Conservation (phyloP, 2,888 invertebrate genomes). For the Nymphalis polychloros region DNA sequence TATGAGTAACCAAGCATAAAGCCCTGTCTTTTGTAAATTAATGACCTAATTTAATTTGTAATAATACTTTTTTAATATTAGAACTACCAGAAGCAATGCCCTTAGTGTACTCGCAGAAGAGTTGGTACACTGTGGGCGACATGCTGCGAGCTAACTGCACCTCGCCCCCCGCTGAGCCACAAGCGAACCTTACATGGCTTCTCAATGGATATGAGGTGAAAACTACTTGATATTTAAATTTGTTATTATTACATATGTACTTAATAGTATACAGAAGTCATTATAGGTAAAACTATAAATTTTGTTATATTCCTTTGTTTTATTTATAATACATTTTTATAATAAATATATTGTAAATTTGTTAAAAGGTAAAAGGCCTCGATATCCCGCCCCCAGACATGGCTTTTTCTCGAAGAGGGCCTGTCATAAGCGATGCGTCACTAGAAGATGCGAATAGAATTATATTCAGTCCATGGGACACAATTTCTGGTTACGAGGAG, state of each 20-base stretch:
- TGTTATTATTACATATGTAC: too few relatives aligned
- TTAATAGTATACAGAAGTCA: too few relatives aligned
- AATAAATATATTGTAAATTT: slow-evolving; percentile 4
- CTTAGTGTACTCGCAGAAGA: slow-evolving; percentile 83
- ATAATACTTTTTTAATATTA: slow-evolving; percentile 47
- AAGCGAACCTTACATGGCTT: slow-evolving; percentile 85
- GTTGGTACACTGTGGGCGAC: slow-evolving; percentile 86
- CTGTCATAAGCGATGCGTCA: slow-evolving; percentile 71
- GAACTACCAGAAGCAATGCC: slow-evolving; percentile 85
- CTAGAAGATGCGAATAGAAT: slow-evolving; percentile 79
- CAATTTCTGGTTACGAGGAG: slow-evolving; percentile 74
- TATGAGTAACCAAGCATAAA: too few relatives aligned
- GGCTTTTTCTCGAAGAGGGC: slow-evolving; percentile 59
- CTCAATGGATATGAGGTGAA: slow-evolving; percentile 84
- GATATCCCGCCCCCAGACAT: slow-evolving; percentile 69
- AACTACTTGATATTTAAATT: background rate
- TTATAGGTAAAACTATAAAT: too few relatives aligned
- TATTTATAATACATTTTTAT: background rate
- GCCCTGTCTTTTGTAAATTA: too few relatives aligned
- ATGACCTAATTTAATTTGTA: background rate
- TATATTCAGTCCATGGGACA: slow-evolving; percentile 80
- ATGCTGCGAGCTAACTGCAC: slow-evolving; percentile 86
- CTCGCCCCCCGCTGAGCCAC: slow-evolving; percentile 84
- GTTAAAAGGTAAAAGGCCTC: slow-evolving; percentile 66
- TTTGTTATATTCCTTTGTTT: too few relatives aligned